Percentiles rank a stretch among this genome's conserved stretches.
Conservation (phyloP, 1,140 invertebrate species). For the Myzus persicae region DNA sequence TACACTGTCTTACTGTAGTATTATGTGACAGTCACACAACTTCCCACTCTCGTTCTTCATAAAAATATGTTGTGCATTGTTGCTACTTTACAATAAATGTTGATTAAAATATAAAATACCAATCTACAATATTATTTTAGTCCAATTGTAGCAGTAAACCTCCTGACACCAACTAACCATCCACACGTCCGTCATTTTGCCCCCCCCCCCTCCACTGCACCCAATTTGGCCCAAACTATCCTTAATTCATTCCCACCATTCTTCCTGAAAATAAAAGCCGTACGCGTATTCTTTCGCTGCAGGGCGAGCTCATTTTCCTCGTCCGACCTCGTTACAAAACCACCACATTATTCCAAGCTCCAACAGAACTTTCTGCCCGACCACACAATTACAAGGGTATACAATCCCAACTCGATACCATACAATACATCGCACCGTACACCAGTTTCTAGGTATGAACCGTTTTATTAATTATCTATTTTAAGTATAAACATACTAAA, state of each 20-base stretch:
- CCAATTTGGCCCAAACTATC: background rate
- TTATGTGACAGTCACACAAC: too few species aligned
- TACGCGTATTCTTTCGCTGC: background rate
- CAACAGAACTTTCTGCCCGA: background rate
- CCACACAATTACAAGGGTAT: conserved; percentile 31
- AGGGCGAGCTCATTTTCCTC: background rate
- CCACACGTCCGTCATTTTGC: background rate
- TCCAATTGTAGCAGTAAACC: background rate
- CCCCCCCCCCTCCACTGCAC: too few species aligned
- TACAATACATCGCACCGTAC: background rate
- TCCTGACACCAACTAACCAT: background rate
- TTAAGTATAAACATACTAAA: background rate
- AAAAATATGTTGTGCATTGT: background rate
- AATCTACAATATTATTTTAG: background rate
- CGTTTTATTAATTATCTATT: conserved; percentile 33
- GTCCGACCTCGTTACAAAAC: conserved; percentile 21
- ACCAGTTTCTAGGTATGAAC: background rate
- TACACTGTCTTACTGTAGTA: too few species aligned
- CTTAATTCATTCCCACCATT: background rate
- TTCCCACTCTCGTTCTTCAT: too few species aligned
- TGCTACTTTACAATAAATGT: background rate
- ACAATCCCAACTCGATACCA: background rate
- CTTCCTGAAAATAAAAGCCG: background rate
- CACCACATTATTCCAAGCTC: conserved; percentile 5
- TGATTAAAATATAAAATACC: background rate